A percentile compares a stretch with the other conserved stretches of the same genome.
These are phyloP conservation scores for Rhinophrynus dorsalis DNA, from an alignment of 2,797 vertebrate genomes.

Conservation along the genomic window DNA sequence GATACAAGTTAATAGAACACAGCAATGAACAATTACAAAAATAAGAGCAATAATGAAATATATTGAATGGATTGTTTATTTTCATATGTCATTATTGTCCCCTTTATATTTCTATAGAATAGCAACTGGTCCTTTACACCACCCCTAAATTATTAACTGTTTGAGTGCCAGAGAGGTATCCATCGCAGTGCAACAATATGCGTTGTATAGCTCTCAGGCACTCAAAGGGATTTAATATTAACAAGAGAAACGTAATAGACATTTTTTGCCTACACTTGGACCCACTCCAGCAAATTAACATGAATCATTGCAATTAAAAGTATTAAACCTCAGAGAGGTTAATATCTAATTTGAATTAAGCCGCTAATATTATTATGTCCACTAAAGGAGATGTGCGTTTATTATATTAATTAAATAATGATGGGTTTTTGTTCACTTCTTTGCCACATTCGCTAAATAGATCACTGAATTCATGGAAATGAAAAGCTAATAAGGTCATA, in stretches of 20 bases:
- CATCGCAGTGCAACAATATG: too few relatives aligned
- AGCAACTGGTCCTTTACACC: not conserved
- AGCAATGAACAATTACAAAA: too few relatives aligned
- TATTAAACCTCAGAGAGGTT: conserved; percentile 47
- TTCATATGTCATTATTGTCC: too few relatives aligned
- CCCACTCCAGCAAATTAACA: conserved; percentile 36
- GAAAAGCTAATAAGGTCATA: conserved; percentile 33
- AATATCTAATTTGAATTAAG: conserved; percentile 45
- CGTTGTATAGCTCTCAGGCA: too few relatives aligned
- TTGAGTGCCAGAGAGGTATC: too few relatives aligned
- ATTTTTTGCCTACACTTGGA: conserved; percentile 23
- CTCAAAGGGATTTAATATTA: too few relatives aligned
- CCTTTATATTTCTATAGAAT: not conserved
- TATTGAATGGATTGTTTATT: too few relatives aligned
- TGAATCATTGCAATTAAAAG: conserved; percentile 49
- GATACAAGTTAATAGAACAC: not conserved
- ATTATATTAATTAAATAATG: conserved; percentile 49
- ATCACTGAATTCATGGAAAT: conserved; percentile 25
- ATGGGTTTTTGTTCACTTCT: conserved; percentile 21
- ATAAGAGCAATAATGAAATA: too few relatives aligned
- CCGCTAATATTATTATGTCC: conserved; percentile 47
- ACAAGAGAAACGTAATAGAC: conserved; percentile 32
- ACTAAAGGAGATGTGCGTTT: conserved; percentile 38
- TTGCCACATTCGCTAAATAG: conserved; percentile 34
- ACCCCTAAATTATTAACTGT: conserved; percentile 11